Evolutionary conservation across 2,797 vertebrate species (phyloP).

Genomic region (Rhinella marina): DNA sequence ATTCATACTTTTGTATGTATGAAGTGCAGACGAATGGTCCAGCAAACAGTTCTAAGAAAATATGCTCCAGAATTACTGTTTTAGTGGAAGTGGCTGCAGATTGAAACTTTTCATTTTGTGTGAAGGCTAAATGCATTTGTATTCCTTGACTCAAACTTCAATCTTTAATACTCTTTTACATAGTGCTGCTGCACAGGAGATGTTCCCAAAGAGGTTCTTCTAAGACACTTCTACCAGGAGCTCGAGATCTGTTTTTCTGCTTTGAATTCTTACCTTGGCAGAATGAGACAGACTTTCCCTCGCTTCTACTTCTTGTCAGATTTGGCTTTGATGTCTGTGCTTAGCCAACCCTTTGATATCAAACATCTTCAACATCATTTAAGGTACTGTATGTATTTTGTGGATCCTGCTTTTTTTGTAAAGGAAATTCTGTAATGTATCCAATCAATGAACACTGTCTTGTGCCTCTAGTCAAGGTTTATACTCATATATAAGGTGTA

Average conservation of each 20-base stretch:
- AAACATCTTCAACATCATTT: slow-evolving; percentile 55
- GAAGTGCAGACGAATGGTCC: no score
- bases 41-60: no score
- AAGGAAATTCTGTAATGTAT: not conserved
- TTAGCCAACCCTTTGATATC: slow-evolving; percentile 55
- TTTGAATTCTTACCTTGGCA: slow-evolving; percentile 49
- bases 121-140: not conserved
- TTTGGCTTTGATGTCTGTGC: slow-evolving; percentile 52
- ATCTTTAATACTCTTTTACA: not conserved
- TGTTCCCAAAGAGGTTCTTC: slow-evolving; percentile 58
- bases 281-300: slow-evolving; percentile 56
- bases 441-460: not conserved
- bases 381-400: slow-evolving; percentile 40
- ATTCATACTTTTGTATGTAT: no score
- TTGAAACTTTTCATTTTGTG: not conserved
- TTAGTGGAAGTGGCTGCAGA: not conserved
- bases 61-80: no score
- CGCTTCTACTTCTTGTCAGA: slow-evolving; percentile 62
- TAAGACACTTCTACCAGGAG: slow-evolving; percentile 57
- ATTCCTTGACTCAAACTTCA: not conserved
- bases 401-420: not conserved
- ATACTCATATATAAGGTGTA: no score
- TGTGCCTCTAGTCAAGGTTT: not conserved
- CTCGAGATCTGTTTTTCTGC: slow-evolving; percentile 56
- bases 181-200: slow-evolving; percentile 60